Percentiles rank a stretch among this genome's conserved stretches.
These are phyloP conservation scores for Sycobia sp. DNA, from an alignment of 1,140 invertebrate species.

Conservation along the genomic window DNA sequence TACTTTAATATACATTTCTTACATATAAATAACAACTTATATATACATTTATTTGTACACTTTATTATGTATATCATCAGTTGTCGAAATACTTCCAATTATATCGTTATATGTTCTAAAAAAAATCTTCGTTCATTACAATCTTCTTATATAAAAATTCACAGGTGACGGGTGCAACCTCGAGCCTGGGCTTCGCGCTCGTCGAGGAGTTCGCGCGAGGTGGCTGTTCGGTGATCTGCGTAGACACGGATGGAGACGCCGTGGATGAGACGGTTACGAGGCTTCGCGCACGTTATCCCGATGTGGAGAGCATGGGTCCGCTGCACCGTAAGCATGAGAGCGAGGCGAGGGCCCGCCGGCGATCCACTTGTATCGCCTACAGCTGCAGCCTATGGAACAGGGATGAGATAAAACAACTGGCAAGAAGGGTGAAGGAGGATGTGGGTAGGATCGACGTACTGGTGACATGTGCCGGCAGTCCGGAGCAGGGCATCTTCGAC, in stretches of 20 bases:
- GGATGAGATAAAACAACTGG: constrained; percentile 44
- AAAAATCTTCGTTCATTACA: no score
- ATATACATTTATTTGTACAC: no score
- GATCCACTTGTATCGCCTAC: constrained; percentile 41
- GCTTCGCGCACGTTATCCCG: constrained; percentile 37
- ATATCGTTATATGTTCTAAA: no score
- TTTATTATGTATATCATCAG: no score
- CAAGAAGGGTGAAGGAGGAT: constrained; percentile 48
- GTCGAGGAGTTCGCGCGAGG: constrained; percentile 50
- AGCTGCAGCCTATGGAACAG: constrained; percentile 48
- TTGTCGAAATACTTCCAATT: no score
- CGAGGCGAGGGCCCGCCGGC: neutral
- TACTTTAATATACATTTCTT: no score
- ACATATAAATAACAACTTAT: no score
- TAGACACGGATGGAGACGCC: constrained; percentile 45
- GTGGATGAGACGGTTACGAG: constrained; percentile 41
- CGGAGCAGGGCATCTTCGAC: constrained; percentile 46
- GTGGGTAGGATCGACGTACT: constrained; percentile 54
- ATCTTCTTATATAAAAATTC: no score
- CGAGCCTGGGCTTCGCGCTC: constrained; percentile 48
- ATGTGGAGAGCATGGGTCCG: constrained; percentile 35
- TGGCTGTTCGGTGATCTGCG: constrained; percentile 54
- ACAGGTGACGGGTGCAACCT: constrained; percentile 54
- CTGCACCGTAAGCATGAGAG: constrained; percentile 37
- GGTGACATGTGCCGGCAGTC: constrained; percentile 50